These are phyloP conservation scores for Polydrusus tereticollis DNA, from an alignment of 2,888 invertebrate species.

Conservation along the genomic window DNA sequence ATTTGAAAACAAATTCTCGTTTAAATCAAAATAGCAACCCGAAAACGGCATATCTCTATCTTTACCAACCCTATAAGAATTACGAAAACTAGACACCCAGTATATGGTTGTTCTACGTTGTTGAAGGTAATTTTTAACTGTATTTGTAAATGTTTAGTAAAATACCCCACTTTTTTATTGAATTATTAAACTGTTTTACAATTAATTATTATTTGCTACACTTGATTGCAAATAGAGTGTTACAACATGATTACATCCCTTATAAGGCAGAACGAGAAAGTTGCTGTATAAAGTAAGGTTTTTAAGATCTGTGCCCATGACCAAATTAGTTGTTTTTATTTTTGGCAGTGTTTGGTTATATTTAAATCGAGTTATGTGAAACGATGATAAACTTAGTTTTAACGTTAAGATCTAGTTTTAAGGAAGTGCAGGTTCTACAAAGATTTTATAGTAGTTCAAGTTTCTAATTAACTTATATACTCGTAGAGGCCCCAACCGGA, in stretches of 20 bases:
- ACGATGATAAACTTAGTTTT: neutral
- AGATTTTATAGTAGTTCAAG: neutral
- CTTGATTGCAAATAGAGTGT: neutral
- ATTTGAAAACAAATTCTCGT: no score
- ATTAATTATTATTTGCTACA: neutral
- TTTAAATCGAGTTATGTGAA: neutral
- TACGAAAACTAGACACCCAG: no score
- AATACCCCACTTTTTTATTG: no score
- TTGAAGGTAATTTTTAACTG: no score
- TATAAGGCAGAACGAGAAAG: slow-evolving; percentile 28
- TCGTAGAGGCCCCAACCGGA: neutral
- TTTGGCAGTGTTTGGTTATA: neutral
- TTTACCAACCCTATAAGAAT: no score
- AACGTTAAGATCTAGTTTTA: neutral
- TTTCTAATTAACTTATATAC: no score
- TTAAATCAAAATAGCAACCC: no score
- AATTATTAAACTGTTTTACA: neutral
- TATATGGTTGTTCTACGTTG: no score
- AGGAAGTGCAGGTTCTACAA: neutral
- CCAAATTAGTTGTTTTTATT: slow-evolving; percentile 22
- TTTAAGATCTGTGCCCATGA: slow-evolving; percentile 34
- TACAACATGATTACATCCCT: slow-evolving; percentile 12
- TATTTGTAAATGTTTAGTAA: no score
- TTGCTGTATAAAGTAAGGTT: slow-evolving; percentile 26
- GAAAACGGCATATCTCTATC: no score